Evolutionary conservation across 2,113 vertebrate genomes (phyloP).

Genomic region (Chiloscyllium plagiosum): DNA sequence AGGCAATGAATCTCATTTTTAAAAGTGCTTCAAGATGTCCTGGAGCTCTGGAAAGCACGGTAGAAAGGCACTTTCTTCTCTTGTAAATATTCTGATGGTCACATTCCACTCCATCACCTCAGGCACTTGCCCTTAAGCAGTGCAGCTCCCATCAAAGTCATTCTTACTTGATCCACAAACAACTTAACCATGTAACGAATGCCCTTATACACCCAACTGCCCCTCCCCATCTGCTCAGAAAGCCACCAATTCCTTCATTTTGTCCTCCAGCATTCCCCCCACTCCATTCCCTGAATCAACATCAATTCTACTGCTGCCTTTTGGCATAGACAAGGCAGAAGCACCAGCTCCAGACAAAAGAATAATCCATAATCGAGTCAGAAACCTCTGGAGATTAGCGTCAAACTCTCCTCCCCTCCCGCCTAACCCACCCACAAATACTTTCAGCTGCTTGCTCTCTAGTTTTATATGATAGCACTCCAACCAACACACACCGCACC

Average conservation of each 20-base stretch:
- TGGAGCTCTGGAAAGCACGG: background rate
- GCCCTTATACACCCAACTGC: too few relatives aligned
- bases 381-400: background rate
- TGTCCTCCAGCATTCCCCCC: background rate
- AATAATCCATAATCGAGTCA: background rate
- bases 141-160: background rate
- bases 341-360: background rate
- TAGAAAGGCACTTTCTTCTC: background rate
- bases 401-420: too few relatives aligned
- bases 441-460: too few relatives aligned
- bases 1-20: background rate
- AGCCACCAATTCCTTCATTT: background rate
- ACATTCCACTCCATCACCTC: background rate
- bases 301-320: background rate
- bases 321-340: background rate
- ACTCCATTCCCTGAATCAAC: background rate
- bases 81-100: background rate
- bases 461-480: background rate
- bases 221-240: background rate
- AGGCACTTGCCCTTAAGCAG: background rate
- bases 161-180: background rate
- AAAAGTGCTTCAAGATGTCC: background rate
- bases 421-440: background rate
- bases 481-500: too few relatives aligned
- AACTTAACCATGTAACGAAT: background rate